Evolutionary conservation across 2,888 invertebrate genomes (phyloP), one percentile per base, ranked within the genome.

Genomic region (Cheilosia vernalis): DNA sequence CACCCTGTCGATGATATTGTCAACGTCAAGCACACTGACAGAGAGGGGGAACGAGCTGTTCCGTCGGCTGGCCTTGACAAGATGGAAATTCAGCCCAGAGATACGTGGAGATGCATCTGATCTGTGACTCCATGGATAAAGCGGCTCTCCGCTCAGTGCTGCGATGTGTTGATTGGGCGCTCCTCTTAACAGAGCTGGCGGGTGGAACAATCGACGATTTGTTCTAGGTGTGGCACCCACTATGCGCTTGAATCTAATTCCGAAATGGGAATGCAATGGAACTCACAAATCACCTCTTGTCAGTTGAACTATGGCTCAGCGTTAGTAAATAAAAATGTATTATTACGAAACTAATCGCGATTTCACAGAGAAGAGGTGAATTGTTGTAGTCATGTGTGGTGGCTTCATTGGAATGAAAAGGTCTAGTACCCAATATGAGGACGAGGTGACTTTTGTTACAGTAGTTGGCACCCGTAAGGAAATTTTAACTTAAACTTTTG

Each of bases 1-100:
- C 63, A 60, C n/a, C 60, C 63, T 47, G 37, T 55, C 74, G 80
- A 84, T 84, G 80, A 84, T 80, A 80, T 84, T 84, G 84, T 84
- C 84, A 84, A 84, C 84, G 84, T 84, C 84, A 84, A 69, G 64
- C 49, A 61, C 55, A 55, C 60, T 63, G 77, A 77, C 70, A 49
- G 61, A 55, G 33, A 60, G 33, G 44, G 49, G 55, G 44, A 24
- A 33, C 49, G 47, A 74, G 61, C 44, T 70, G 58, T 60, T 80
- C 60, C 5, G 27, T 49, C 56, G 40, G 63, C 44, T 58, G 76
- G 64, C 81, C 81, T 60, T 82, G 80, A 81, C 58, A 58, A 77
- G 81, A 82, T 70, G 77, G 77, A 55, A 77, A 82, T 82, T 49
- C 51, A 21, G 1, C 33, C 47, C 47, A 21, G 21, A 70, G 76